Evolutionary conservation across 2,888 invertebrate species (phyloP).

Genomic region (Trisateles emortualis): DNA sequence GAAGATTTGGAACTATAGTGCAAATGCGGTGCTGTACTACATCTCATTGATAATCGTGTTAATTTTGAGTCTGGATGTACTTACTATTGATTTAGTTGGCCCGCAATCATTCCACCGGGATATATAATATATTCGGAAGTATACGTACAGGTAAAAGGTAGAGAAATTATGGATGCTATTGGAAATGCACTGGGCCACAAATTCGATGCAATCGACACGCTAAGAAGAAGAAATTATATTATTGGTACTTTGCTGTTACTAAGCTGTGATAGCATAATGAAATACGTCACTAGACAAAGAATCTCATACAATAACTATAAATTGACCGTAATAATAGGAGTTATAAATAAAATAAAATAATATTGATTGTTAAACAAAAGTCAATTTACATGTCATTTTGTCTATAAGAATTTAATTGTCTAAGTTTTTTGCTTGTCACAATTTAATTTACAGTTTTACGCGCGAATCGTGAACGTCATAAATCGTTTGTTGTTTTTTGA

Average conservation of each 20-base stretch:
- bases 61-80: too few species aligned
- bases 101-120: too few species aligned
- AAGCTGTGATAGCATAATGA: slow-evolving; percentile 55
- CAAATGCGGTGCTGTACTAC: too few species aligned
- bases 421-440: slow-evolving; percentile 54
- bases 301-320: slow-evolving; percentile 71
- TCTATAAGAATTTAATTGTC: slow-evolving; percentile 62
- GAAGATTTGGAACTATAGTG: too few species aligned
- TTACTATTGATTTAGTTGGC: too few species aligned
- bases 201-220: too few species aligned
- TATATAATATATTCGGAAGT: too few species aligned
- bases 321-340: slow-evolving; percentile 64
- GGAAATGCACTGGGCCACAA: too few species aligned
- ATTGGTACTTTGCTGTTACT: slow-evolving; percentile 49
- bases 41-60: too few species aligned
- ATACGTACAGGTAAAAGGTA: too few species aligned
- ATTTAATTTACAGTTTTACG: slow-evolving; percentile 39
- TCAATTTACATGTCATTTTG: slow-evolving; percentile 75
- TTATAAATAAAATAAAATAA: slow-evolving; percentile 22
- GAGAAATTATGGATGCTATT: too few species aligned
- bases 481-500: slow-evolving; percentile 28
- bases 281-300: slow-evolving; percentile 55
- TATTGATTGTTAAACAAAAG: slow-evolving; percentile 78
- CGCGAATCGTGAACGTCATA: slow-evolving; percentile 34
- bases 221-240: too few species aligned